Evolutionary conservation across 2,888 invertebrate species (phyloP), one percentile per base, ranked within the genome.

Genomic region (Cheilosia urbana): DNA sequence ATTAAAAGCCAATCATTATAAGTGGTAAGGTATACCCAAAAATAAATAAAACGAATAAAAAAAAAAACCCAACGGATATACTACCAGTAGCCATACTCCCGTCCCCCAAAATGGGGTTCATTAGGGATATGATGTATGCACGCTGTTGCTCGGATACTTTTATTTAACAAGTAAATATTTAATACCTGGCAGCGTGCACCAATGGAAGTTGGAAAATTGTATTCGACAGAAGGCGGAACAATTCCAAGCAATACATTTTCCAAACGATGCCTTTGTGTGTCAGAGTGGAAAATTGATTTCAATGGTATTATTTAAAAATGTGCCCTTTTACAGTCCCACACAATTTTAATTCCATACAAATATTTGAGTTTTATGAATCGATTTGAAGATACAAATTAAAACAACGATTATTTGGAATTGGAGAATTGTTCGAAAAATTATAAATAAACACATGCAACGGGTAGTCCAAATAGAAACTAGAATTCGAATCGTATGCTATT

Each of bases 141-240:
- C 57, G 63, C 73, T 84, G 69, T 79, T 79, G 75, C 79, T 79
- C 37, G 68, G 62, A 68, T 68, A 65, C 21, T 79, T 79, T 79
- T 84, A 69, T 84, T 79, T 84, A 65, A 15, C 79, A 75, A 58
- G 79, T 79, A 75, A 84, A 84, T 84, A 75, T 84, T 84, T 79
- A 53, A 79, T 75, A 60, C 27, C 49, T 62, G 68, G 15, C 37
- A 69, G 69, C 73, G 42, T 73, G 45, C 34, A 57, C 21, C 62
- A n/a, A 13, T 21, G 42, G 45, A 21, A 24, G 3, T 42, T 5
- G 27, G 55, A 45, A 68, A 55, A 57, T 47, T 19, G 47, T n/a
- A 24, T 57, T 65, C 24, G 37, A 9, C 34, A 47, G 45, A 17
- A 49, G 57, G 55, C 17, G 7, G 51, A 19, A 47, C 13, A 57